These are phyloP conservation scores for Chloroclystis v-ata DNA, from an alignment of 2,888 invertebrate species.

Conservation along the genomic window DNA sequence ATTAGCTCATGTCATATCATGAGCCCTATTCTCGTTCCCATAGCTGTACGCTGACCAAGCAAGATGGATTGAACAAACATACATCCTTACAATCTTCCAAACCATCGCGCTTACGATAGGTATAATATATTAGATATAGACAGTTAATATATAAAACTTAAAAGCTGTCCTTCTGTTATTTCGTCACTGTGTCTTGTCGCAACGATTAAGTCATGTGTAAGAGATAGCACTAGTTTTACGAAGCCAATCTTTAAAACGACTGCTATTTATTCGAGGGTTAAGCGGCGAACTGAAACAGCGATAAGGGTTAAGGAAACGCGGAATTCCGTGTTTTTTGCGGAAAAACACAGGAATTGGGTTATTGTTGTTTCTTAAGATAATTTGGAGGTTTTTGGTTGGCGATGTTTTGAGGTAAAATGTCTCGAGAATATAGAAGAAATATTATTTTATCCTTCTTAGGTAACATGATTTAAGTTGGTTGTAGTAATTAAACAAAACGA, in stretches of 20 bases:
- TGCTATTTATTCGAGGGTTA: conserved; percentile 19
- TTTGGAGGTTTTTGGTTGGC: not conserved
- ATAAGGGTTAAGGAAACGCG: conserved; percentile 9
- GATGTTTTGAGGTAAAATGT: not conserved
- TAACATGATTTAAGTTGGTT: not conserved
- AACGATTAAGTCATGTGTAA: conserved; percentile 29
- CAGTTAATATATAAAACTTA: too few relatives aligned
- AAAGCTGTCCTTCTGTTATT: conserved; percentile 11
- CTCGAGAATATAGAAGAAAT: too few relatives aligned
- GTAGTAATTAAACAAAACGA: too few relatives aligned
- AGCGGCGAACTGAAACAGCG: conserved; percentile 12
- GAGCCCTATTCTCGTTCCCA: too few relatives aligned
- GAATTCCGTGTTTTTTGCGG: conserved; percentile 1
- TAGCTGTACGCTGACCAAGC: too few relatives aligned
- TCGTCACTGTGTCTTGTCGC: conserved; percentile 16
- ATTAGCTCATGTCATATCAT: too few relatives aligned
- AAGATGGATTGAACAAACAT: too few relatives aligned
- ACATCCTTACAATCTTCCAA: too few relatives aligned
- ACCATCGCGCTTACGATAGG: too few relatives aligned
- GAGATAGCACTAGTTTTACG: conserved; percentile 29
- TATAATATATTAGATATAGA: too few relatives aligned
- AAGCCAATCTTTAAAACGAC: conserved; percentile 25
- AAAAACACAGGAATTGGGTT: conserved; percentile 2
- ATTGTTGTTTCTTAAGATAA: not conserved
- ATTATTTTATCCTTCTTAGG: not conserved